Percentiles rank a stretch among this genome's conserved stretches.
phyloP scores from a whole-genome alignment of 2,888 invertebrate genomes.

The Watsonalla cultraria region DNA sequence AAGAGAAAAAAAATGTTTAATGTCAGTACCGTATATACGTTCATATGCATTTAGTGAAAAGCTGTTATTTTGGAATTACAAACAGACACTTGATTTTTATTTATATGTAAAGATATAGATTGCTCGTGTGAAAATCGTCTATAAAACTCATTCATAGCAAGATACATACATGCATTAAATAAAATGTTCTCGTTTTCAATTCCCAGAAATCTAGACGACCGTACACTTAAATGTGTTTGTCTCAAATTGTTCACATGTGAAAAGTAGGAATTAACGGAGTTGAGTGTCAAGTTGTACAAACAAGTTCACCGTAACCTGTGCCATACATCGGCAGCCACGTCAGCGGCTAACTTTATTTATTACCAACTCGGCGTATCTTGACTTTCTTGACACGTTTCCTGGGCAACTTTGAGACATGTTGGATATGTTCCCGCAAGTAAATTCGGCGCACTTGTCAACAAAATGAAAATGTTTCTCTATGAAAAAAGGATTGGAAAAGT shows the following conservation, averaged over 20 bases:
- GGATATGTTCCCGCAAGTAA: slow-evolving; percentile 45
- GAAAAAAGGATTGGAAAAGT: slow-evolving; percentile 11
- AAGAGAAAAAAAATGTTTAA: too few relatives aligned
- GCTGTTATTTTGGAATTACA: too few relatives aligned
- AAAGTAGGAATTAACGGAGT: background rate
- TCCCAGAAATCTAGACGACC: too few relatives aligned
- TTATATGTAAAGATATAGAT: too few relatives aligned
- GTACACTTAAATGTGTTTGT: too few relatives aligned
- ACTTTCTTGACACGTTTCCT: slow-evolving; percentile 49
- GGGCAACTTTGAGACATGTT: slow-evolving; percentile 48
- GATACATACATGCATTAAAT: too few relatives aligned
- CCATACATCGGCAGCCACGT: slow-evolving; percentile 26
- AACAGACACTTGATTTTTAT: too few relatives aligned
- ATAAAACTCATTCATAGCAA: too few relatives aligned
- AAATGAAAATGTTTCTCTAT: slow-evolving; percentile 27
- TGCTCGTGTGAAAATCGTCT: too few relatives aligned
- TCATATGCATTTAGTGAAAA: too few relatives aligned
- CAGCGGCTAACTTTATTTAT: slow-evolving; percentile 52
- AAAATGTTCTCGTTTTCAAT: too few relatives aligned
- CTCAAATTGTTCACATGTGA: background rate
- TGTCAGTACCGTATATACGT: too few relatives aligned
- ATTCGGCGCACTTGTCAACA: slow-evolving; percentile 47
- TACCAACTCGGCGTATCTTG: slow-evolving; percentile 47
- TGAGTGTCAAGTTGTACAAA: slow-evolving; percentile 1
- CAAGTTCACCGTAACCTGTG: slow-evolving; percentile 17